Evolutionary conservation across 2,888 invertebrate species (phyloP).

Genomic region (Scaptomyza caliginosa): DNA sequence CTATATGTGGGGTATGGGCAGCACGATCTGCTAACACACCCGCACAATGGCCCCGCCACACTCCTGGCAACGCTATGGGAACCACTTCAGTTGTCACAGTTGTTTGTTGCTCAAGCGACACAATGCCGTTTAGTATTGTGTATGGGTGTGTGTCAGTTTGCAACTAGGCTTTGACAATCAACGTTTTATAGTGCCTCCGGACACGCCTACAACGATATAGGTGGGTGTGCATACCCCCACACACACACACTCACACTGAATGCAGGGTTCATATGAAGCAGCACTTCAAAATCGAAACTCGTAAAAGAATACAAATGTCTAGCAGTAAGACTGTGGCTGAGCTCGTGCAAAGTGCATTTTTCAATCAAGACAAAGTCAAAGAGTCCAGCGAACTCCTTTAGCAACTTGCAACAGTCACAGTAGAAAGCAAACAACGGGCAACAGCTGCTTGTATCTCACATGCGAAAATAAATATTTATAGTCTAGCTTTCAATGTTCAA

Average conservation of each 20-base stretch:
- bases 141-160: constrained; percentile 11
- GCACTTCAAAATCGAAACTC: background rate
- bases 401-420: constrained; percentile 13
- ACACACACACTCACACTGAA: constrained; percentile 1
- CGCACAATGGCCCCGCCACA: background rate
- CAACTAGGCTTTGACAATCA: constrained; percentile 50
- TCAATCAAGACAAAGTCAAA: constrained; percentile 30
- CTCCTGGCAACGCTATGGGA: constrained; percentile 7
- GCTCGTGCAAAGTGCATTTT: constrained; percentile 32
- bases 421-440: constrained; percentile 15
- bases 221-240: constrained; percentile 1
- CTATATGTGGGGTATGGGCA: constrained; percentile 14
- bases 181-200: constrained; percentile 31
- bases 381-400: constrained; percentile 18
- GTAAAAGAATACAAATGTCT: background rate
- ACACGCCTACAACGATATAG: constrained; percentile 35
- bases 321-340: background rate
- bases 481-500: background rate
- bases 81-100: constrained; percentile 27
- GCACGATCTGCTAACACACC: constrained; percentile 7
- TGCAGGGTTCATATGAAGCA: background rate
- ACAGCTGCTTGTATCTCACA: constrained; percentile 7
- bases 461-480: constrained; percentile 43
- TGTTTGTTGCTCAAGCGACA: constrained; percentile 59
- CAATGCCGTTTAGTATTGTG: constrained; percentile 36